A percentile compares a stretch with the other conserved stretches of the same genome.
phyloP scores from a whole-genome alignment of 2,113 vertebrate genomes.

The Phylloscopus whistleri region DNA sequence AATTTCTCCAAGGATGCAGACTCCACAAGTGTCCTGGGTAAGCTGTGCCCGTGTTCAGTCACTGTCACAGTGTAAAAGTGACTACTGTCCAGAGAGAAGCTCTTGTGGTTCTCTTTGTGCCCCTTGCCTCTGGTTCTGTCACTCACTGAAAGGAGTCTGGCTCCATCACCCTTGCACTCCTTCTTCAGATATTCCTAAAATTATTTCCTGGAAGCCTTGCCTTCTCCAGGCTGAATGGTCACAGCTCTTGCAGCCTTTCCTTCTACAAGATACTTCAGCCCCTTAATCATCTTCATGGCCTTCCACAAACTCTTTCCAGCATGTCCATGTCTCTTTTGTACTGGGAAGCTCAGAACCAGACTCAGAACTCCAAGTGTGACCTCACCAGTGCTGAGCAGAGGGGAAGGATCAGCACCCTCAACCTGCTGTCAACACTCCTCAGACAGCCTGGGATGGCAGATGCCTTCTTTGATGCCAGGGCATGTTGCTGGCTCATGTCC shows the following conservation, averaged over 20 bases:
- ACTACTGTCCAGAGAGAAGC: background rate
- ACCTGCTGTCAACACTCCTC: background rate
- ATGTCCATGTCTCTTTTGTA: background rate
- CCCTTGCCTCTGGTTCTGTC: background rate
- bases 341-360: background rate
- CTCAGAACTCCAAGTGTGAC: background rate
- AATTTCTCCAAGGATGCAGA: background rate
- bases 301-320: background rate
- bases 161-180: background rate
- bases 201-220: background rate
- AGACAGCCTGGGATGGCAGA: rapidly evolving
- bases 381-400: background rate
- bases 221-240: background rate
- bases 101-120: background rate
- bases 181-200: background rate
- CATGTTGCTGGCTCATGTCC: rapidly evolving
- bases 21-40: background rate
- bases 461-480: background rate
- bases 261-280: background rate
- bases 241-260: background rate
- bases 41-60: background rate
- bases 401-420: rapidly evolving
- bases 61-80: background rate
- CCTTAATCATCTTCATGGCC: rapidly evolving
- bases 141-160: background rate